phyloP scores from a whole-genome alignment of 1,140 invertebrate species.

The Calephelis nemesis region DNA sequence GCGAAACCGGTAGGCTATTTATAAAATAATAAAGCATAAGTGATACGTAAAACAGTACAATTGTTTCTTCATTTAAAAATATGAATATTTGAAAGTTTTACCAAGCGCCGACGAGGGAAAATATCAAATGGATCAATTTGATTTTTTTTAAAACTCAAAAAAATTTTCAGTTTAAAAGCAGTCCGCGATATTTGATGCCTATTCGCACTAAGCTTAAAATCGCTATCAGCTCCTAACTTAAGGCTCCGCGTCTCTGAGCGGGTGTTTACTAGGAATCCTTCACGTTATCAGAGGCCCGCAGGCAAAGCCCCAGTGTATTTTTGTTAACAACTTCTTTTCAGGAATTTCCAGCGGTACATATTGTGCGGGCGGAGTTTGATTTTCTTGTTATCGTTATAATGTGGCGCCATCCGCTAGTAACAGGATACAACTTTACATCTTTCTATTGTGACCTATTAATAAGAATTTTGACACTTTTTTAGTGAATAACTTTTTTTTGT shows the following conservation, averaged over 20 bases:
- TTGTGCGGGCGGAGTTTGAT: slow-evolving; percentile 57
- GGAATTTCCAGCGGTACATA: slow-evolving; percentile 60
- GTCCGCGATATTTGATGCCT: too few relatives aligned
- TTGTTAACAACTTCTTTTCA: slow-evolving; percentile 76
- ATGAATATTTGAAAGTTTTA: too few relatives aligned
- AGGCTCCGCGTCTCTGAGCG: slow-evolving; percentile 15
- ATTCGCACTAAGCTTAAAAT: neutral
- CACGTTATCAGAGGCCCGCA: slow-evolving; percentile 64
- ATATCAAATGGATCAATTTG: too few relatives aligned
- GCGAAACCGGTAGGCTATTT: too few relatives aligned
- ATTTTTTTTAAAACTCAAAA: too few relatives aligned
- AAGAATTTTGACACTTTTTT: neutral
- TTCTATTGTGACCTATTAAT: slow-evolving; percentile 2
- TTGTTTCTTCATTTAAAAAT: too few relatives aligned
- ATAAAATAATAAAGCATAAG: too few relatives aligned
- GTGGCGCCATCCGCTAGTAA: slow-evolving; percentile 30
- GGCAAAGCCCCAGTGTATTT: slow-evolving; percentile 62
- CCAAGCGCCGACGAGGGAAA: too few relatives aligned
- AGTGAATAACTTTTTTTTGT: too few relatives aligned
- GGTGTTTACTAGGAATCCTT: slow-evolving; percentile 54
- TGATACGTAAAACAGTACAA: too few relatives aligned
- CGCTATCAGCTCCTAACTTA: slow-evolving; percentile 31
- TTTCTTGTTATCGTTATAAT: slow-evolving; percentile 56
- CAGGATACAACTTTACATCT: slow-evolving; percentile 27
- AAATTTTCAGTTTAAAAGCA: too few relatives aligned